These are phyloP conservation scores for Eurosta solidaginis DNA, from an alignment of 1,140 invertebrate species.

Conservation along the genomic window DNA sequence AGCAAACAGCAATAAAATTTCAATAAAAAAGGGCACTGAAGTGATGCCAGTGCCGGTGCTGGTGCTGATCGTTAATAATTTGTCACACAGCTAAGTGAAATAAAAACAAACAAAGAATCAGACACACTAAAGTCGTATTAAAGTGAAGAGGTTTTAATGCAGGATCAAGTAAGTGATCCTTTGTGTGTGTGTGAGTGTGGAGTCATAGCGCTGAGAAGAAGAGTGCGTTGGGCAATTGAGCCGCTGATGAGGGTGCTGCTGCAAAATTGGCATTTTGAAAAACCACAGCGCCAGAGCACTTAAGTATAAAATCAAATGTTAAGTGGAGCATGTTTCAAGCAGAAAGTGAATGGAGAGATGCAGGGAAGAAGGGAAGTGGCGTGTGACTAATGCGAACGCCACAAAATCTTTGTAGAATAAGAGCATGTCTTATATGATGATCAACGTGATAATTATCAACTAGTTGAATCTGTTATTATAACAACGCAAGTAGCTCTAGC, in stretches of 20 bases:
- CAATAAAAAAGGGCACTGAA: slow-evolving; percentile 18
- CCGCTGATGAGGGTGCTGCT: slow-evolving; percentile 13
- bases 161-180: neutral
- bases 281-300: neutral
- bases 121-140: neutral
- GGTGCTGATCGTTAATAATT: slow-evolving; percentile 34
- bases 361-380: neutral
- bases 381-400: too few species aligned
- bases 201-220: neutral
- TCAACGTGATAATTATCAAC: too few species aligned
- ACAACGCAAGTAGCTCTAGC: too few species aligned
- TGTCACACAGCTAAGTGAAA: slow-evolving; percentile 15
- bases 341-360: neutral
- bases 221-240: neutral
- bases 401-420: too few species aligned
- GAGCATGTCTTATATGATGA: neutral
- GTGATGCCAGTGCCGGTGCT: neutral
- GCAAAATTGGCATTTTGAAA: neutral
- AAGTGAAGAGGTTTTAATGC: neutral
- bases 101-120: slow-evolving; percentile 27
- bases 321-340: slow-evolving; percentile 3
- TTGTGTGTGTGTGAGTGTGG: neutral
- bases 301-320: neutral
- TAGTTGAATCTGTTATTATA: too few species aligned
- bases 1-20: slow-evolving; percentile 31